Evolutionary conservation across 2,113 vertebrate species (phyloP), one percentile per base, ranked within the genome.

Genomic region (Crotophaga sulcirostris): DNA sequence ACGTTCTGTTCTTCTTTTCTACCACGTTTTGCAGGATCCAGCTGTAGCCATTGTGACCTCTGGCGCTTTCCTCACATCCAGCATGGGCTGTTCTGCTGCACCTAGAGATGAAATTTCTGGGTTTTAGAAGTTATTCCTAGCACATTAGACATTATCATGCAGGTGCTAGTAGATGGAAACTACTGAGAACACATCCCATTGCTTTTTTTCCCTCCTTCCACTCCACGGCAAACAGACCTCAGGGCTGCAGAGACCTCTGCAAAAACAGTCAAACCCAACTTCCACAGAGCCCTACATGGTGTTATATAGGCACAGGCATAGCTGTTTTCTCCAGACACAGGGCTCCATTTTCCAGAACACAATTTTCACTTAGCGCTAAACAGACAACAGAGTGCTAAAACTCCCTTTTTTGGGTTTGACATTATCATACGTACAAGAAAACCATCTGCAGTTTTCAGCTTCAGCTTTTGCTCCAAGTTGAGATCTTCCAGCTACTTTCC

Each of bases 381-480:
- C 66, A 96, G 91, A 95, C 94, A 95, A 94, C 89, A 89, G 93
- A 78, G 93, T 85, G 80, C 5, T 73, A 95, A 96, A 95, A 76
- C 66, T 94, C 95, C 87, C 91, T 90, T 94, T 97, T 96, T 95
- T 68, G 96, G 68, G 73, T 94, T 95, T 96, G 92, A 96, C 94
- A 87, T 95, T 96, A 89, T 94, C 69, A 0, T 93, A 87, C 73
- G 62, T 59, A 84, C 77, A 96, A 95, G 93, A 94, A 95, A 96
- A 84, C 92, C 93, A 97, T 94, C 93, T 96, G 95, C 89, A 92
- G 86, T 67, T 96, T 93, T 93, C 79, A 96, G 82, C 78, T 93
- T 87, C 84, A 83, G 92, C 60, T 94, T 92, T 96, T 84, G 62
- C 93, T 90, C 36, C 58, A 90, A 94, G 92, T 92, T 92, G 58